Percentiles rank a stretch among this genome's conserved stretches.
phyloP scores from a whole-genome alignment of 2,888 invertebrate species.

The Aphrophora alni region DNA sequence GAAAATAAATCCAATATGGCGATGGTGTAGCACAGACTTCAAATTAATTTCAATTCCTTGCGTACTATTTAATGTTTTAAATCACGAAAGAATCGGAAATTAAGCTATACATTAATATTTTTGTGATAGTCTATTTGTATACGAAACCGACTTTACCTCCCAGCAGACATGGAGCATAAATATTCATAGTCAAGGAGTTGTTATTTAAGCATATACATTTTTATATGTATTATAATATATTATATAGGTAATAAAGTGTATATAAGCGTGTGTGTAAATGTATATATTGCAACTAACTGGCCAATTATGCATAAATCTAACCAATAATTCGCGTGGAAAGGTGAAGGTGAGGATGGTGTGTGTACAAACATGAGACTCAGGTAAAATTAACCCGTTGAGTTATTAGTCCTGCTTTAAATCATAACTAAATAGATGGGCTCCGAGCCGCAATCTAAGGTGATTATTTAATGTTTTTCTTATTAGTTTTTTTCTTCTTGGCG shows the following conservation, averaged over 20 bases:
- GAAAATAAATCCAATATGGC: too few species aligned
- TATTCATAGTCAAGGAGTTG: constrained; percentile 32
- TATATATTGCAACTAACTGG: constrained; percentile 30
- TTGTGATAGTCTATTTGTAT: not conserved
- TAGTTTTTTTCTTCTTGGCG: constrained; percentile 29
- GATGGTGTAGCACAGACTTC: too few species aligned
- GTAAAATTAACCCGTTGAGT: constrained; percentile 31
- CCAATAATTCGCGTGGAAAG: constrained; percentile 22
- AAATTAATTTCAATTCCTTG: too few species aligned
- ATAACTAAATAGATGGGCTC: constrained; percentile 10
- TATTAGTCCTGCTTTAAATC: constrained; percentile 31
- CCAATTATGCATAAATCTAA: constrained; percentile 33
- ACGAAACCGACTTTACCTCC: not conserved
- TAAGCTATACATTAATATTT: not conserved
- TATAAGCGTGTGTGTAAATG: constrained; percentile 13
- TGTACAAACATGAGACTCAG: constrained; percentile 2
- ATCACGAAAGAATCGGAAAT: too few species aligned
- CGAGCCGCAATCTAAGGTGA: constrained; percentile 14
- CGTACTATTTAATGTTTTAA: too few species aligned
- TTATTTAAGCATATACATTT: constrained; percentile 32
- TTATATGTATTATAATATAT: constrained; percentile 31
- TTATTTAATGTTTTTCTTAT: constrained; percentile 39
- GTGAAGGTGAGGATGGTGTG: constrained; percentile 19
- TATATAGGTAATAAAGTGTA: constrained; percentile 24
- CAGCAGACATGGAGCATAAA: constrained; percentile 13